Evolutionary conservation across 2,888 invertebrate genomes (phyloP).

Genomic region (Aleiodes leptofemur): DNA sequence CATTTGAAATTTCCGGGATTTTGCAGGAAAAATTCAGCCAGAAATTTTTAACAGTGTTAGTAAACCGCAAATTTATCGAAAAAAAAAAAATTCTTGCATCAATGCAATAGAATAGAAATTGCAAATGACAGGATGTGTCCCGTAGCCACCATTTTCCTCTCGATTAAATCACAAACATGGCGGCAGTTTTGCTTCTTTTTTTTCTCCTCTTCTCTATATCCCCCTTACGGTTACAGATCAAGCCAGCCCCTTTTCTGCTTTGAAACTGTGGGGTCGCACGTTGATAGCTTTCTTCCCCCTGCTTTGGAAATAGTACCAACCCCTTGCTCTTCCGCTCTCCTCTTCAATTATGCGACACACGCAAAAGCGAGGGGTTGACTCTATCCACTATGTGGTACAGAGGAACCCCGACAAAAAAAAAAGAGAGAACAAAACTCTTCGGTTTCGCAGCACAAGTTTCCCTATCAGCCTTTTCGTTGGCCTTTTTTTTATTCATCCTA

Average conservation of each 20-base stretch:
- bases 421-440: slow-evolving; percentile 21
- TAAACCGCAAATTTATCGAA: neutral
- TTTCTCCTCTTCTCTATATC: slow-evolving; percentile 1
- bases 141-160: slow-evolving; percentile 71
- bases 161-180: slow-evolving; percentile 72
- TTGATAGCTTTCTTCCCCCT: slow-evolving; percentile 19
- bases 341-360: slow-evolving; percentile 66
- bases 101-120: slow-evolving; percentile 3
- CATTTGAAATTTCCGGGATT: no score
- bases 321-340: slow-evolving; percentile 52
- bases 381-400: slow-evolving; percentile 58
- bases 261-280: slow-evolving; percentile 41
- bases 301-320: neutral
- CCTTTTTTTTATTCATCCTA: slow-evolving; percentile 45
- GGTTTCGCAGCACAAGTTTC: slow-evolving; percentile 32
- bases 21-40: no score
- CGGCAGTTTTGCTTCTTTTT: slow-evolving; percentile 56
- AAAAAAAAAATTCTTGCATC: neutral
- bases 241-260: slow-evolving; percentile 55
- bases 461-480: slow-evolving; percentile 62
- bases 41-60: neutral
- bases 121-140: slow-evolving; percentile 33
- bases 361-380: slow-evolving; percentile 50
- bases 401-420: neutral
- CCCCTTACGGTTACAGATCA: slow-evolving; percentile 25